Percentiles rank a stretch among this genome's conserved stretches.
phyloP scores from a whole-genome alignment of 2,888 invertebrate genomes.

The Stenichneumon culpator region DNA sequence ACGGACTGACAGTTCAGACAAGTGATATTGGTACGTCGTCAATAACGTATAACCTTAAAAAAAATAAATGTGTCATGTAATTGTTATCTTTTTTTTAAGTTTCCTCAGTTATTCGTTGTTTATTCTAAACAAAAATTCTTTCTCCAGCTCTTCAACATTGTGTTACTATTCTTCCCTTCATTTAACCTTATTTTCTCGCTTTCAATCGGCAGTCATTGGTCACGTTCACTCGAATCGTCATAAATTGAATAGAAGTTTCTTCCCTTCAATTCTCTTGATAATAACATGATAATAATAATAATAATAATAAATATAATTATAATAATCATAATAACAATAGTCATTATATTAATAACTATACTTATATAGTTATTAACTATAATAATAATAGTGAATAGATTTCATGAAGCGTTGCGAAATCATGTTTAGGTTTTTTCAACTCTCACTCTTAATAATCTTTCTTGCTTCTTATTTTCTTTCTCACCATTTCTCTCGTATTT shows the following conservation, averaged over 20 bases:
- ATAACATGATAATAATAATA: constrained; percentile 64
- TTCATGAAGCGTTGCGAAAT: constrained; percentile 63
- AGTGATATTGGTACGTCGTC: constrained; percentile 76
- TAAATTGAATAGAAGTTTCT: constrained; percentile 23
- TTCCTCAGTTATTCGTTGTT: constrained; percentile 80
- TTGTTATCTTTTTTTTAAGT: constrained; percentile 47
- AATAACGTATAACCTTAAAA: constrained; percentile 71
- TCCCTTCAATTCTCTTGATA: constrained; percentile 31
- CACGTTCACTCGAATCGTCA: constrained; percentile 26
- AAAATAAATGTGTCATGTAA: constrained; percentile 40
- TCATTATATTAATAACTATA: constrained; percentile 46
- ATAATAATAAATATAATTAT: constrained; percentile 68
- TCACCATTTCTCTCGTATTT: constrained; percentile 62
- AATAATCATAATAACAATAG: background rate
- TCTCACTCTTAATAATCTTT: constrained; percentile 46
- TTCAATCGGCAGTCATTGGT: constrained; percentile 20
- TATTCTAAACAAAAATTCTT: constrained; percentile 77
- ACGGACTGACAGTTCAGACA: constrained; percentile 78
- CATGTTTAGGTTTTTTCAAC: constrained; percentile 35
- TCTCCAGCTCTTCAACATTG: constrained; percentile 41
- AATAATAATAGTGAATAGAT: constrained; percentile 62
- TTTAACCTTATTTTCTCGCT: constrained; percentile 36
- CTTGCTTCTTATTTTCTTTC: constrained; percentile 38
- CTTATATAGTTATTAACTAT: constrained; percentile 55
- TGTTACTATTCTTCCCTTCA: constrained; percentile 18